Percentiles rank a stretch among this genome's conserved stretches.
phyloP scores from a whole-genome alignment of 2,113 vertebrate species.

The Indri indri region DNA sequence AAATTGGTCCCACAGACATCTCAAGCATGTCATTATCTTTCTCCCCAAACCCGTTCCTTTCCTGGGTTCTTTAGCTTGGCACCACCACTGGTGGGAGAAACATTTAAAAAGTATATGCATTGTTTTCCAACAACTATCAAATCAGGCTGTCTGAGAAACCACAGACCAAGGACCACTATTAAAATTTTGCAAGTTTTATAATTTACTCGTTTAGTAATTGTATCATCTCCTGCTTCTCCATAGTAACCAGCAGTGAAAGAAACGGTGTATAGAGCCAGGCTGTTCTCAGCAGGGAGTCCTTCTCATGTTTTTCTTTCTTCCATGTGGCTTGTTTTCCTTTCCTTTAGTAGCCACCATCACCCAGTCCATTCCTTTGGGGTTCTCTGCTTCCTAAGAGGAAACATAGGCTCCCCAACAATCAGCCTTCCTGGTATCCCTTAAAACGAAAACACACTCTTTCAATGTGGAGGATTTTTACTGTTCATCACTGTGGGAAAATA shows the following conservation, averaged over 20 bases:
- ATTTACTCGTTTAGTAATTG: not conserved
- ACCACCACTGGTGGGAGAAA: not conserved
- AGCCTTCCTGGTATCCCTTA: not conserved
- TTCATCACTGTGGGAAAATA: not conserved
- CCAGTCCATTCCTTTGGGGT: not conserved
- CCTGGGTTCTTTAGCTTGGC: not conserved
- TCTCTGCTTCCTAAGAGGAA: not conserved
- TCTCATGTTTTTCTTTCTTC: not conserved
- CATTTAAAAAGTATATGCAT: not conserved
- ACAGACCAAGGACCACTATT: not conserved
- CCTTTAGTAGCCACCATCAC: not conserved
- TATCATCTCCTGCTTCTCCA: not conserved
- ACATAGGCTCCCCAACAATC: not conserved
- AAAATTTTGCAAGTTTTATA: not conserved
- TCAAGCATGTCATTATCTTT: not conserved
- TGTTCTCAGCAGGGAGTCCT: not conserved
- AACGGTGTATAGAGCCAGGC: not conserved
- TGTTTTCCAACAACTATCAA: not conserved
- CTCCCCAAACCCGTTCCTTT: not conserved
- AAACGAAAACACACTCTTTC: not conserved
- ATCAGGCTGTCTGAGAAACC: not conserved
- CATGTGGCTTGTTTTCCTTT: not conserved
- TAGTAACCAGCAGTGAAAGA: not conserved
- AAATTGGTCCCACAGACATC: not conserved
- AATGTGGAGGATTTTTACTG: not conserved